Conservation (phyloP, 2,888 invertebrate genomes). For the Phrixothrix hirtus region DNA sequence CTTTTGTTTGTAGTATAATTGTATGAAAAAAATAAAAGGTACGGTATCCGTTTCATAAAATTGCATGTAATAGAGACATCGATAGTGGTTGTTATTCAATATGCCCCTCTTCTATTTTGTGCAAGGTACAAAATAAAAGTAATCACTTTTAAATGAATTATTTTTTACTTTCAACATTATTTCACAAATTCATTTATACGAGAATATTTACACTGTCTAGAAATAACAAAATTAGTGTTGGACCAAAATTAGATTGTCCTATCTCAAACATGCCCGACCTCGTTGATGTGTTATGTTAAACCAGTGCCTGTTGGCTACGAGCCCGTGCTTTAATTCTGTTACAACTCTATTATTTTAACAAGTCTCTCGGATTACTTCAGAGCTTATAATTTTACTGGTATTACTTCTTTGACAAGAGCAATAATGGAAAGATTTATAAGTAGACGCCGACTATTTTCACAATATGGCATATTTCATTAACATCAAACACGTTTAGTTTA, state of each 20-base stretch:
- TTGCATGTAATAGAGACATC: slow-evolving; percentile 31
- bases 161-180: too few relatives aligned
- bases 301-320: slow-evolving; percentile 37
- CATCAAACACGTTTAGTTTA: neutral
- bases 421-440: too few relatives aligned
- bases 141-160: too few relatives aligned
- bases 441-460: too few relatives aligned
- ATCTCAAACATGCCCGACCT: slow-evolving; percentile 27
- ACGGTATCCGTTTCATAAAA: slow-evolving; percentile 34
- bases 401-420: slow-evolving; percentile 18
- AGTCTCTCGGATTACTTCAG: slow-evolving; percentile 28
- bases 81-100: slow-evolving; percentile 30
- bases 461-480: neutral
- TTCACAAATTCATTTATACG: too few relatives aligned
- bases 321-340: slow-evolving; percentile 46
- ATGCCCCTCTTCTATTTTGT: too few relatives aligned
- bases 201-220: slow-evolving; percentile 4
- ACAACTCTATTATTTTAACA: slow-evolving; percentile 49
- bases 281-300: slow-evolving; percentile 30
- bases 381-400: slow-evolving; percentile 28
- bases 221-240: slow-evolving; percentile 23
- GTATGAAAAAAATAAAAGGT: slow-evolving; percentile 35
- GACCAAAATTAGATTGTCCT: slow-evolving; percentile 26
- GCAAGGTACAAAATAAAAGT: too few relatives aligned
- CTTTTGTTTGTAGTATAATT: slow-evolving; percentile 39